Evolutionary conservation across 2,797 vertebrate genomes (phyloP), one percentile per base, ranked within the genome.

Genomic region (Gallinago solitaria): DNA sequence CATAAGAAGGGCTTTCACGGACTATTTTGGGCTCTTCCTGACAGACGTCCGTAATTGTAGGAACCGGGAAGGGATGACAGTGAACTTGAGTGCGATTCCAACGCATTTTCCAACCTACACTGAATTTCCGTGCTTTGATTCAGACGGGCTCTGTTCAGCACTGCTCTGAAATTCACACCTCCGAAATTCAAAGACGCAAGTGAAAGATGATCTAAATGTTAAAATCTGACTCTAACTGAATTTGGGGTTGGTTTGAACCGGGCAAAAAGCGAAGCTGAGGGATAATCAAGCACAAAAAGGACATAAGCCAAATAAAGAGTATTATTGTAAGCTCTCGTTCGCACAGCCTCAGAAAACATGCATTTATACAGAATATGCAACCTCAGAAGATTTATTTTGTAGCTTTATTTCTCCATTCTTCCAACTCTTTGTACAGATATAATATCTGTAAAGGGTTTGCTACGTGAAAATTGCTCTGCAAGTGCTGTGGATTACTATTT

Each of bases 1-100:
- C 71, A 93, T 94, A 94, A 96, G 94, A 92, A 87, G 88, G 71
- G 93, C 94, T 96, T 96, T 96, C 94, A 93, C 18, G 7, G 77
- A 5, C 79, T 75, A 56, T 79, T 95, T 73, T 11, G 50, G 87
- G 90, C 85, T 94, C 94, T 96, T 95, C 95, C 94, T 93, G 76
- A 83, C 3, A 84, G 79, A 93, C 83, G 70, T 75, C 71, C 67
- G 67, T 71, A 77, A 82, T 47, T 87, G 92, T 71, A 73, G 60
- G 37, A 61, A 27, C 39, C 12, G 51, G 64, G 80, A 89, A 95
- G 83, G 64, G 80, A 47, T 0, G 4, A 50, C 37, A 68, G 73
- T 1, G 0, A 93, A 79, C 45, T 45, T 11, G 71, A 69, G 60
- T 28, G 78, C 4, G 16, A 59, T 83, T 94, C 87, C 28, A 79